Evolutionary conservation across 2,888 invertebrate species (phyloP), one percentile per base, ranked within the genome.

Genomic region (Bruchidius siliquastri): DNA sequence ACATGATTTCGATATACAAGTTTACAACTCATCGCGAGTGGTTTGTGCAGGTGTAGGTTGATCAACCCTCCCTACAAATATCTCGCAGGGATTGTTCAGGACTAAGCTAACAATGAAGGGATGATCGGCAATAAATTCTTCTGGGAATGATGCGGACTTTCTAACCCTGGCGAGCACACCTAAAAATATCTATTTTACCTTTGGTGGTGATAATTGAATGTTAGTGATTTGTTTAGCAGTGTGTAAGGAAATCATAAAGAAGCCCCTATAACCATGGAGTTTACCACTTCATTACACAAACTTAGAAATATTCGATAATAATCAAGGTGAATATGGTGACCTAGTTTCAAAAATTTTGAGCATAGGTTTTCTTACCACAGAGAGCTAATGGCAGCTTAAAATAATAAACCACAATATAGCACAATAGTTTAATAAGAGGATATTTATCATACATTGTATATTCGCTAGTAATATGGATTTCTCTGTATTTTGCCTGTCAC

Each of bases 41-140:
- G 10, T 22, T 6, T 68, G 21, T 10, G 68, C 68, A 68, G 22
- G 10, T 10, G 68, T 68, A 21, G 77, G 78, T 69, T 72, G 22
- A 20, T 74, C 20, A 68, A 79, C 73, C 74, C 75, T 77, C 70
- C 79, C 79, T 67, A 71, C 74, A 74, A 79, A 78, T 66, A 79
- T 66, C 68, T 72, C 72, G 69, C 67, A 72, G 20, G 72, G n/a
- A 22, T 67, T 71, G 49, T 71, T 74, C 22, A 66, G 69, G 3
- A 74, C 71, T 69, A 76, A 49, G 68, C 71, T 70, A 71, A 76
- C 72, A 20, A 80, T 72, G 67, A 79, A 80, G 0, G 80, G 78
- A 74, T 79, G 77, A 72, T 80, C 77, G 18, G 76, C 79, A 18
- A 71, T 71, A 69, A 79, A 79, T 21, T 76, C 76, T 70, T 78